Evolutionary conservation across 2,888 invertebrate species (phyloP).

Genomic region (Deroplatys truncata): DNA sequence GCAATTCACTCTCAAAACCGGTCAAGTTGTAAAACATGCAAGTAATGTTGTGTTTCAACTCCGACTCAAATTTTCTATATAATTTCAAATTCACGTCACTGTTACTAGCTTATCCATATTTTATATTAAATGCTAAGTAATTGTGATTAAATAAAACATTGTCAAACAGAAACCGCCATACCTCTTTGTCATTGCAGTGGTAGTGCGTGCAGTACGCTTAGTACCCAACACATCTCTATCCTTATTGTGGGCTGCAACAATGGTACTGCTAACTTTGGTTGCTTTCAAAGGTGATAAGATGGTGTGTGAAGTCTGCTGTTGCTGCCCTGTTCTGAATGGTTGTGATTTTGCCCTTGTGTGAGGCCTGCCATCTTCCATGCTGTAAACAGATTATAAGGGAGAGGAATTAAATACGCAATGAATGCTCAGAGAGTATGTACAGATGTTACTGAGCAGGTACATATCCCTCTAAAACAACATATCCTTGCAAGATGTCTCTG

Average conservation of each 20-base stretch:
- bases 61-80: no score
- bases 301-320: conserved; percentile 8
- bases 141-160: not conserved
- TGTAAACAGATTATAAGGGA: not conserved
- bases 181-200: conserved; percentile 27
- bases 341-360: conserved; percentile 47
- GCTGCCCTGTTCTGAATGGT: conserved; percentile 39
- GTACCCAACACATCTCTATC: conserved; percentile 23
- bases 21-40: no score
- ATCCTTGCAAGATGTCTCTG: no score
- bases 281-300: conserved; percentile 27
- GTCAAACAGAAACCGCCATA: not conserved
- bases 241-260: conserved; percentile 26
- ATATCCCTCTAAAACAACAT: no score
- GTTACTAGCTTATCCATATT: no score
- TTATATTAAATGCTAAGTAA: no score
- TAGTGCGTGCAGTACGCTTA: conserved; percentile 24
- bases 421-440: no score
- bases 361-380: conserved; percentile 34
- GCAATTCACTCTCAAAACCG: no score
- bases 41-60: no score
- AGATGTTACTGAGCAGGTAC: no score
- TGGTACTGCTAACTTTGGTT: conserved; percentile 26
- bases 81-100: no score
- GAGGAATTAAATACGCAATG: not conserved